Evolutionary conservation across 2,888 invertebrate species (phyloP), one percentile per base, ranked within the genome.

Genomic region (Drosophila colorata): DNA sequence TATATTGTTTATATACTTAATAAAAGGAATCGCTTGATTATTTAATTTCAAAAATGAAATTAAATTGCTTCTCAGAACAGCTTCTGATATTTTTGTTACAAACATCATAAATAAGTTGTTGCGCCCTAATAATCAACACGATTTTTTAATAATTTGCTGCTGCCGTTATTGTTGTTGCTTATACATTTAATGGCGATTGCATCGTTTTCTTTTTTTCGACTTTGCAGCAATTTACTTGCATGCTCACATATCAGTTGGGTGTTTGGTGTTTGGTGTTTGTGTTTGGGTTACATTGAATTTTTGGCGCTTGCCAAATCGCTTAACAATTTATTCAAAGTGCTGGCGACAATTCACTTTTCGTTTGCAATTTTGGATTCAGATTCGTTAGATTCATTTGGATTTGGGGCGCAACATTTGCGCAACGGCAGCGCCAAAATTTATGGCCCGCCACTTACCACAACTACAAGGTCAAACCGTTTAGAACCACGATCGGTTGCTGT

Each of bases 401-500:
- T 68, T 68, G 80, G 78, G 75, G 63, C 65, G 74, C 74, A 55
- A 64, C 58, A 49, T 66, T 87, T 83, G 79, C 72, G 86, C 83
- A 82, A 88, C 64, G 53, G 41, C 58, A 61, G 37, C 14, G 58
- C 73, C 77, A 73, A 88, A 86, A 88, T 83, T 86, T 88, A 83
- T 83, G 78, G 67, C 65, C 46, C 69, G 76, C 82, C 74, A 78
- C 78, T 83, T 88, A 83, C 84, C 58, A 35, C 41, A 43, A 47
- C 35, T 59, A 66, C 90, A 90, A 90, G 90, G 90, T 90, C 87
- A 90, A 49, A 44, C 44, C 83, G 74, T 74, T 75, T 75, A 75
- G 78, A 79, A 77, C 74, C 74, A 74, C 72, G 75, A 74, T 60
- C 8, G 4, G 20, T 1, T 18, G 28, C n/a, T n/a, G 23, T 44